These are phyloP conservation scores for Emmelina monodactyla DNA, from an alignment of 2,888 invertebrate species.

Conservation along the genomic window DNA sequence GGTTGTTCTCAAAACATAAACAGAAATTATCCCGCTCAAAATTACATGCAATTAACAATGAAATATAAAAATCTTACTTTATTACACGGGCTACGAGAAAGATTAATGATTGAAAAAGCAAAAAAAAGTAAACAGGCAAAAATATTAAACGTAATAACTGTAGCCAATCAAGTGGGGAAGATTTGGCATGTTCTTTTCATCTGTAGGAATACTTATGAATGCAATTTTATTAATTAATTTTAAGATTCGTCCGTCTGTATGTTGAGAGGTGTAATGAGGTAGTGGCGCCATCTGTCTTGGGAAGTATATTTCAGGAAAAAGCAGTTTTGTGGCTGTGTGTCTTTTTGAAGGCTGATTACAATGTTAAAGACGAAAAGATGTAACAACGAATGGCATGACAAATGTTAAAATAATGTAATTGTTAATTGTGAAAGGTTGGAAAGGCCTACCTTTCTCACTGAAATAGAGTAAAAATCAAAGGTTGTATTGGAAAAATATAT, in stretches of 20 bases:
- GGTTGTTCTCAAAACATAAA: too few relatives aligned
- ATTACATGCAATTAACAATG: constrained; percentile 6
- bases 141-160: constrained; percentile 25
- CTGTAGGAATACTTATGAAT: constrained; percentile 32
- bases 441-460: too few relatives aligned
- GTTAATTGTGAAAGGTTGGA: too few relatives aligned
- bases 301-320: too few relatives aligned
- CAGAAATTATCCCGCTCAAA: too few relatives aligned
- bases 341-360: too few relatives aligned
- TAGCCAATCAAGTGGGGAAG: constrained; percentile 30
- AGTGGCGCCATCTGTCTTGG: constrained; percentile 32
- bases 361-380: too few relatives aligned
- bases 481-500: too few relatives aligned
- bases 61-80: constrained; percentile 7
- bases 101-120: constrained; percentile 4
- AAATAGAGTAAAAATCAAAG: too few relatives aligned
- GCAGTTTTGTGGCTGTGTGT: too few relatives aligned
- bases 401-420: too few relatives aligned
- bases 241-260: constrained; percentile 55
- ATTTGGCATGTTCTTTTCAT: constrained; percentile 22
- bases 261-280: constrained; percentile 49
- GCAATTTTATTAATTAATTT: constrained; percentile 60
- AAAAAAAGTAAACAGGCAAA: constrained; percentile 19
- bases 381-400: too few relatives aligned
- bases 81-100: constrained; percentile 2